These are phyloP conservation scores for Eristalis intricaria DNA, from an alignment of 2,888 invertebrate genomes.

Conservation along the genomic window DNA sequence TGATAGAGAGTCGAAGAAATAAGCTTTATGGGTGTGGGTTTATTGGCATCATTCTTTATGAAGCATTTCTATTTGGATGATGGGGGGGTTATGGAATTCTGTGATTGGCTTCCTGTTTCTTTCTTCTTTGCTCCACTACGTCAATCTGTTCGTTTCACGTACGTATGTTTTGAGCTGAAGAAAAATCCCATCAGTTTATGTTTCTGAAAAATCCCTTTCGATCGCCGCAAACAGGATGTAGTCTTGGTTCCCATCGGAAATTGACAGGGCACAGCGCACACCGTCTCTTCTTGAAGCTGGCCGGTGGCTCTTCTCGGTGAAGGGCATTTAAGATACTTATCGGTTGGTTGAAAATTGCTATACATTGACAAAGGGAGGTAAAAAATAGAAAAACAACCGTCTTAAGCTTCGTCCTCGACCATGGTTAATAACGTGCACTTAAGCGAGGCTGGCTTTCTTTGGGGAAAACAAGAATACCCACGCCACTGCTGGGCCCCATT, in stretches of 20 bases:
- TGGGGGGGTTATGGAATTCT: slow-evolving; percentile 16
- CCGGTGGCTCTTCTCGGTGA: neutral
- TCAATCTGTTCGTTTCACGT: neutral
- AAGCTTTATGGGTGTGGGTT: slow-evolving; percentile 4
- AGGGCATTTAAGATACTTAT: slow-evolving; percentile 36
- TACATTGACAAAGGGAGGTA: neutral
- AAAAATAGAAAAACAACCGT: neutral
- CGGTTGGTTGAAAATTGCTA: slow-evolving; percentile 38
- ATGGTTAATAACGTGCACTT: slow-evolving; percentile 21
- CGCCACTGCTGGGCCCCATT: neutral
- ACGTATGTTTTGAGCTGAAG: slow-evolving; percentile 4
- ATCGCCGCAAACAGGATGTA: slow-evolving; percentile 1
- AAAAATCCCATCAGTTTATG: slow-evolving; percentile 13
- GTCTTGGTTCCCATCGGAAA: slow-evolving; percentile 24
- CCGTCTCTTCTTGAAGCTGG: slow-evolving; percentile 31
- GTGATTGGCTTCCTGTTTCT: slow-evolving; percentile 11
- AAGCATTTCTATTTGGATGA: slow-evolving; percentile 25
- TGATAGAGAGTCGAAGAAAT: slow-evolving; percentile 2
- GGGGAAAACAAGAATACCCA: slow-evolving; percentile 4
- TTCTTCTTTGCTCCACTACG: neutral
- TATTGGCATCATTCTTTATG: slow-evolving; percentile 36
- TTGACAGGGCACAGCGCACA: slow-evolving; percentile 20
- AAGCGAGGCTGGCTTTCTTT: slow-evolving; percentile 34
- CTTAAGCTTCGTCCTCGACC: neutral
- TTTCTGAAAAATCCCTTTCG: neutral